Conservation (phyloP, 2,888 invertebrate genomes). For the Bursaphelenchus okinawaensis region DNA sequence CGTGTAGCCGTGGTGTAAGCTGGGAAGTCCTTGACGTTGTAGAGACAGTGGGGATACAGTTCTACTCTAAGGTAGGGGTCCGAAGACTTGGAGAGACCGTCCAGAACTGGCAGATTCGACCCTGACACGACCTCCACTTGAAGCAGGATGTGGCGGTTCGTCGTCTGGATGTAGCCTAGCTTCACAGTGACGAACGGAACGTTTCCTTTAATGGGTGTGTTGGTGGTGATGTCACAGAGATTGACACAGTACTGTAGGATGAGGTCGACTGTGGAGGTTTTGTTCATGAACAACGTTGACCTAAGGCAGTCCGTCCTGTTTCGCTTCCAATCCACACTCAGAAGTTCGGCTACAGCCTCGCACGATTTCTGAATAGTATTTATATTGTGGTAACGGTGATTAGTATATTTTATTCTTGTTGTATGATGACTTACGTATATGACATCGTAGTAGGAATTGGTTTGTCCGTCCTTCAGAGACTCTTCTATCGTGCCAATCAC, state of each 20-base stretch:
- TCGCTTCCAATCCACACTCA: constrained; percentile 20
- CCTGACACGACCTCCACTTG: constrained; percentile 8
- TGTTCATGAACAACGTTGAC: constrained; percentile 21
- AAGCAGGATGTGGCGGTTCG: constrained; percentile 27
- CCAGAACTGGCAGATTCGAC: constrained; percentile 22
- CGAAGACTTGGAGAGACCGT: constrained; percentile 25
- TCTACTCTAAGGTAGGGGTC: constrained; percentile 50
- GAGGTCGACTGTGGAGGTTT: constrained; percentile 24
- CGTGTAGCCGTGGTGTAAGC: constrained; percentile 41
- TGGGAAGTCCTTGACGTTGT: constrained; percentile 34
- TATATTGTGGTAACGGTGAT: not conserved
- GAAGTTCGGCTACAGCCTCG: constrained; percentile 17
- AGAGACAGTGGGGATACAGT: constrained; percentile 39
- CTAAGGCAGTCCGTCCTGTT: constrained; percentile 22
- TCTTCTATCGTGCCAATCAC: constrained; percentile 15
- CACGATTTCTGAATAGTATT: constrained; percentile 20
- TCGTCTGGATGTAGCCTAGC: constrained; percentile 28
- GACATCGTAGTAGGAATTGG: constrained; percentile 21
- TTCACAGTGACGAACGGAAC: constrained; percentile 19
- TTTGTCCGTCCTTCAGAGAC: constrained; percentile 20
- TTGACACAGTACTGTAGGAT: constrained; percentile 33
- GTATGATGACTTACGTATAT: constrained; percentile 15
- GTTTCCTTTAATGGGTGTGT: constrained; percentile 5
- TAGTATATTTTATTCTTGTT: not conserved
- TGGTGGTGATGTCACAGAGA: constrained; percentile 26